Percentiles rank a stretch among this genome's conserved stretches.
Evolutionary conservation across 1,140 invertebrate species (phyloP).

Genomic region (Linepithema humile): DNA sequence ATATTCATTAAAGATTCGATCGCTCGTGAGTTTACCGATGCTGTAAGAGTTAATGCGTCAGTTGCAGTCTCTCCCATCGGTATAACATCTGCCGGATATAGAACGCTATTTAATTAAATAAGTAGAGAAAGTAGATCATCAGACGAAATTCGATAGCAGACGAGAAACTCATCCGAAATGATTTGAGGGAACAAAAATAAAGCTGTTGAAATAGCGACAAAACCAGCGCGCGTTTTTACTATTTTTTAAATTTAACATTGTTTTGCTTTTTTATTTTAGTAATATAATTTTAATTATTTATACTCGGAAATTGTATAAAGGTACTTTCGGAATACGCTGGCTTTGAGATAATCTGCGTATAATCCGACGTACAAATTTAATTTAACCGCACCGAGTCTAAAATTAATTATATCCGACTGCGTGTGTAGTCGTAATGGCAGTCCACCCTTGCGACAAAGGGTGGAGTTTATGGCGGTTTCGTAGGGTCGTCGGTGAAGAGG

Average conservation of each 20-base stretch:
- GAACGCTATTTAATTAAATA: not conserved
- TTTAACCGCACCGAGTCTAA: conserved; percentile 1
- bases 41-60: conserved; percentile 13
- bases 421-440: not conserved
- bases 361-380: conserved; percentile 7
- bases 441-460: not conserved
- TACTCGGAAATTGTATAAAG: not conserved
- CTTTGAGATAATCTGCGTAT: not conserved
- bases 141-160: not conserved
- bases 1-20: conserved; percentile 31
- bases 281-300: conserved; percentile 1
- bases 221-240: not conserved
- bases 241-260: not conserved
- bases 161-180: not conserved
- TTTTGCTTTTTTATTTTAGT: not conserved
- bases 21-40: conserved; percentile 11
- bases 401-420: conserved; percentile 4
- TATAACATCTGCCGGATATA: not conserved
- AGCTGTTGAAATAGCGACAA: not conserved
- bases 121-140: not conserved
- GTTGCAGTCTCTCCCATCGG: not conserved
- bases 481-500: conserved; percentile 1
- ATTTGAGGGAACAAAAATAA: not conserved
- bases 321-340: not conserved
- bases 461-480: not conserved